Base-by-base conservation (phyloP, 2,113 vertebrate species). In the Amblyornis subalaris region DNA sequence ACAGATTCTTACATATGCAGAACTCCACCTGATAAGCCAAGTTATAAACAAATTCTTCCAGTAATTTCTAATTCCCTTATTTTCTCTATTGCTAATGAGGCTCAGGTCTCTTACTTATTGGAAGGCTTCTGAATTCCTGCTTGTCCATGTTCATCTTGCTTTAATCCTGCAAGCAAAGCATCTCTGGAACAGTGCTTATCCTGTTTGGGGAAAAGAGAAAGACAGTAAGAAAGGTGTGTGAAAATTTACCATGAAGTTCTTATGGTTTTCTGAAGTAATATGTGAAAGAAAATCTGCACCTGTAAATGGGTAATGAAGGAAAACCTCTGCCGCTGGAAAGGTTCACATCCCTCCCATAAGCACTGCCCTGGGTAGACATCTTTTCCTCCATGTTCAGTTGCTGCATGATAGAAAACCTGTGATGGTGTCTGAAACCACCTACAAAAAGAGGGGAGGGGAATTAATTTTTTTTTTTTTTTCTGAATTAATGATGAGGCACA, bases 391-490 rank as follows among this genome's bases (percentile, higher is more conserved):
- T 99, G 99, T 93, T 98, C 98, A 26, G 99, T 99, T 64, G 99
- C 99, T 50, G 99, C 99, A 6, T 99, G 99, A 97, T 99, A 99
- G 96, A 99, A 99, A 95, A 99, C 99, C 95, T 99, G 98, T 35
- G 99, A 98, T 9, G 99, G 99, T n/a, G 99, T 99, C 96, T 99
- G 99, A 96, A 99, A 99, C 99, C 99, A 99, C 98, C 99, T 99
- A 55, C 24, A 79, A 91, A 96, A 96, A 28, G 64, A 51, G 36
- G 35, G 6, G 9, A 54, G 14, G 3, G 14, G 14, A 85, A 86
- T 47, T 79, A 40, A 29, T 38, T 4, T 82, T 81, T 93, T 76
- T 60, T 76, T 60, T n/a, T 73, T 14, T 4, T 16, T 23, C n/a
- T 36, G 25, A 35, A 25, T 42, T 66, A 80, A 78, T 13, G 11